These are phyloP conservation scores for Coremacera marginata DNA, from an alignment of 2,888 invertebrate species.

Conservation along the genomic window DNA sequence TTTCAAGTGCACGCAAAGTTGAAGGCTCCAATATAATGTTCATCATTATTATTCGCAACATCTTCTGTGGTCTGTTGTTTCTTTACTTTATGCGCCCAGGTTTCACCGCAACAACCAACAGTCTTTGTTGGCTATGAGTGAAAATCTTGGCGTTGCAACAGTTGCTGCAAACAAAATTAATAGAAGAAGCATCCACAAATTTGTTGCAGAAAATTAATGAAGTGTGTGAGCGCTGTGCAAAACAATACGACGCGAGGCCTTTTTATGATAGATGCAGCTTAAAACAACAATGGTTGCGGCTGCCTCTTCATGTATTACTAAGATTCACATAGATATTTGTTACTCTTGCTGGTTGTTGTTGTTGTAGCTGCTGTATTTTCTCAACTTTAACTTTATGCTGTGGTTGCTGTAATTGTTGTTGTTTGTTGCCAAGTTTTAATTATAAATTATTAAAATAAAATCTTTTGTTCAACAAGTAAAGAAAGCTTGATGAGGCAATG, in stretches of 20 bases:
- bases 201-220: constrained; percentile 18
- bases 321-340: not conserved
- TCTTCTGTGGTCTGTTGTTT: not conserved
- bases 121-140: not conserved
- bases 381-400: too few species aligned
- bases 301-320: not conserved
- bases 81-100: not conserved
- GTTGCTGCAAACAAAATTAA: not conserved
- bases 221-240: constrained; percentile 22
- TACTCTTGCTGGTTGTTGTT: too few species aligned
- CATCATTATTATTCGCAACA: not conserved
- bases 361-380: too few species aligned
- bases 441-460: too few species aligned
- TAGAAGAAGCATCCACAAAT: constrained; percentile 4
- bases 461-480: too few species aligned
- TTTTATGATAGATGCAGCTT: not conserved
- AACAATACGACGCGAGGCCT: not conserved
- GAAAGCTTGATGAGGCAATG: too few species aligned
- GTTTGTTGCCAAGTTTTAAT: too few species aligned
- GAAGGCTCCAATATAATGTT: not conserved
- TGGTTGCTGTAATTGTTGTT: too few species aligned
- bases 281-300: not conserved
- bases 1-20: constrained; percentile 26
- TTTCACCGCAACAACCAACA: not conserved
- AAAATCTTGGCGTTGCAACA: not conserved